A percentile compares a stretch with the other conserved stretches of the same genome.
These are phyloP conservation scores for Meteorus sp. DNA, from an alignment of 1,140 invertebrate genomes.

Conservation along the genomic window DNA sequence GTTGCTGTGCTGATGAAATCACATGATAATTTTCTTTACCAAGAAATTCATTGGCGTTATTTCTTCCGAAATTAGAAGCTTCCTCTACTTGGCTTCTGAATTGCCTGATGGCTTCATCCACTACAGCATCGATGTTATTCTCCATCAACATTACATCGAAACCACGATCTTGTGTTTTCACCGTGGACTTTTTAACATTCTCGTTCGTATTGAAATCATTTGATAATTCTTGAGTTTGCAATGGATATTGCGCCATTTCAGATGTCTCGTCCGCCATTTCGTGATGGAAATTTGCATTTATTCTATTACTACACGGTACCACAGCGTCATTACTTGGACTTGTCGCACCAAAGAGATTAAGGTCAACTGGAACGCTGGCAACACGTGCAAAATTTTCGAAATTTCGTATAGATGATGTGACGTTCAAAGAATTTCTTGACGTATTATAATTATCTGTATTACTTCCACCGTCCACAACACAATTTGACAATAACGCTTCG, in stretches of 20 bases:
- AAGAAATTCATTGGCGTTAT: slow-evolving; percentile 23
- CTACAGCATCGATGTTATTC: slow-evolving; percentile 44
- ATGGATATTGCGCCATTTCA: slow-evolving; percentile 28
- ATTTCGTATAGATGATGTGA: slow-evolving; percentile 34
- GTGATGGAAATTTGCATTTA: slow-evolving; percentile 5
- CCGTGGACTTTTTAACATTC: slow-evolving; percentile 34
- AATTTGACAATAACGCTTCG: slow-evolving; percentile 38
- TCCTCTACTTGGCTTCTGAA: slow-evolving; percentile 43
- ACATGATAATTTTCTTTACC: too few relatives aligned
- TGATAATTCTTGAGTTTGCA: not conserved
- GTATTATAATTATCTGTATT: slow-evolving; percentile 23
- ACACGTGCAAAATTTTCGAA: slow-evolving; percentile 52
- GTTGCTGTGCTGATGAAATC: slow-evolving; percentile 28
- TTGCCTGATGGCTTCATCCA: slow-evolving; percentile 45
- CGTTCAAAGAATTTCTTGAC: slow-evolving; percentile 10
- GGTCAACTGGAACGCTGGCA: slow-evolving; percentile 60
- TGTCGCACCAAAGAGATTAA: slow-evolving; percentile 54
- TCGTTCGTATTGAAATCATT: not conserved
- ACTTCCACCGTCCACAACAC: slow-evolving; percentile 1
- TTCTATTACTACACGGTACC: not conserved
- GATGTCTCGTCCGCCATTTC: slow-evolving; percentile 28
- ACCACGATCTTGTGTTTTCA: slow-evolving; percentile 51
- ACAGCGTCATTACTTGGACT: not conserved
- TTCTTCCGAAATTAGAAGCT: slow-evolving; percentile 27
- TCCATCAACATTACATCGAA: slow-evolving; percentile 48